Percentiles rank a stretch among this genome's conserved stretches.
phyloP scores from a whole-genome alignment of 1,140 invertebrate species.

The Pseudomyrmex gracilis region DNA sequence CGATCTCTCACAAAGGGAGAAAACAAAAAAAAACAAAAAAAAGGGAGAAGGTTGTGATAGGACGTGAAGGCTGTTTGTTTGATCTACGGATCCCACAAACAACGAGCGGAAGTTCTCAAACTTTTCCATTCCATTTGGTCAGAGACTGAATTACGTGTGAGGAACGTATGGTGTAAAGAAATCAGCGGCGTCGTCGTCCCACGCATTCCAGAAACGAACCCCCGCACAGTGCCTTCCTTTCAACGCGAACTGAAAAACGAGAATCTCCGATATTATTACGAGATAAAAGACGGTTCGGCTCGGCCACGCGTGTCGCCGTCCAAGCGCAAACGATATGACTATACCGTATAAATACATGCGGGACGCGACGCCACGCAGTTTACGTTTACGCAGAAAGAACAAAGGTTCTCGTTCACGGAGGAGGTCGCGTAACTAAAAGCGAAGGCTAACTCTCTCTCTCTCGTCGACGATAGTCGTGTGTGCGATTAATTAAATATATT shows the following conservation, averaged over 20 bases:
- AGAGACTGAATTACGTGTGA: neutral
- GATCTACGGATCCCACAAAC: neutral
- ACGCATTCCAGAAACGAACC: neutral
- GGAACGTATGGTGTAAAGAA: neutral
- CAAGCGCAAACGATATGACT: neutral
- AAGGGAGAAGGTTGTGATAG: neutral
- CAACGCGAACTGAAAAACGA: neutral
- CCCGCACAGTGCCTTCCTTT: constrained; percentile 14
- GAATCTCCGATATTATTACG: constrained; percentile 12
- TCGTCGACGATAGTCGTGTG: constrained; percentile 11
- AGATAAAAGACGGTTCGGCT: neutral
- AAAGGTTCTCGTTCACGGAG: constrained; percentile 43
- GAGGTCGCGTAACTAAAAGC: neutral
- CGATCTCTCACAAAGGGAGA: neutral
- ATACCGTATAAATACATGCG: neutral
- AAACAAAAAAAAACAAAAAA: neutral
- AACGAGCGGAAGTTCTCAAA: neutral
- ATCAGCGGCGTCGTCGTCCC: neutral
- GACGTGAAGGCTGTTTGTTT: neutral
- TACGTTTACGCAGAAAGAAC: constrained; percentile 19
- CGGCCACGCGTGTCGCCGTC: neutral
- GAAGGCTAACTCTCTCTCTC: neutral
- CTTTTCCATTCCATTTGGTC: neutral
- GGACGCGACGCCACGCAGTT: neutral
- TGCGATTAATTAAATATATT: constrained; percentile 49